Evolutionary conservation across 2,797 vertebrate species (phyloP), one percentile per base, ranked within the genome.

Genomic region (Bradypodion pumilum): DNA sequence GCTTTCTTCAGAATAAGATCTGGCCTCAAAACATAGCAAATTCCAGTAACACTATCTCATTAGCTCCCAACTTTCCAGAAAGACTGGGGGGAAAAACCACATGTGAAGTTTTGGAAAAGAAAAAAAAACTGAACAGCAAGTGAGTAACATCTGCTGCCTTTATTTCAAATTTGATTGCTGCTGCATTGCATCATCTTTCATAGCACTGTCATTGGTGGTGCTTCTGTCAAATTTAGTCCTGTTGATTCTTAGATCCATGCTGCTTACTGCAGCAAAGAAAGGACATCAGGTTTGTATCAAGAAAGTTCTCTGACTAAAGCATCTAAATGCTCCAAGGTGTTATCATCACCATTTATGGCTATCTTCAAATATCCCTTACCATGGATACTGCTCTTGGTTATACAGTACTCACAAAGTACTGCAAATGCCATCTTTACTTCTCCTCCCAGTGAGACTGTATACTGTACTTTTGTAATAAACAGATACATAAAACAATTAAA

Each of bases 161-260:
- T 23, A 49, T 83, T 83, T 79, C 62, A 74, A 27, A 25, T 37
- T 16, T 10, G 76, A 90, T 91, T 92, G 74, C 89, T 91, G 62
- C 89, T 12, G 83, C 32, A 81, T 90, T 94, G 88, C 90, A 91
- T 94, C 92, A 91, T 86, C 84, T 72, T 84, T 85, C 80, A 82
- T 81, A 68, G 68, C 62, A 87, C 52, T 75, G 1, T 74, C 21
- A 1, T 74, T 69, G 21, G 72, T 0, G 0, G 56, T 87, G 85
- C 60, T 12, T 49, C 70, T 92, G 89, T 87, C 89, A 92, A 35
- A 81, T 90, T 70, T 59, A 62, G 91, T 85, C 72, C 76, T 84
- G 78, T 19, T 29, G 87, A 92, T 76, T 83, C 87, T 86, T 5
- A 82, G 86, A 88, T 44, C 83, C 72, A 37, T 44, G n/a, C n/a